A percentile compares a stretch with the other conserved stretches of the same genome.
These are phyloP conservation scores for Eumacrocentrus americanus DNA, from an alignment of 2,888 invertebrate species.

Conservation along the genomic window DNA sequence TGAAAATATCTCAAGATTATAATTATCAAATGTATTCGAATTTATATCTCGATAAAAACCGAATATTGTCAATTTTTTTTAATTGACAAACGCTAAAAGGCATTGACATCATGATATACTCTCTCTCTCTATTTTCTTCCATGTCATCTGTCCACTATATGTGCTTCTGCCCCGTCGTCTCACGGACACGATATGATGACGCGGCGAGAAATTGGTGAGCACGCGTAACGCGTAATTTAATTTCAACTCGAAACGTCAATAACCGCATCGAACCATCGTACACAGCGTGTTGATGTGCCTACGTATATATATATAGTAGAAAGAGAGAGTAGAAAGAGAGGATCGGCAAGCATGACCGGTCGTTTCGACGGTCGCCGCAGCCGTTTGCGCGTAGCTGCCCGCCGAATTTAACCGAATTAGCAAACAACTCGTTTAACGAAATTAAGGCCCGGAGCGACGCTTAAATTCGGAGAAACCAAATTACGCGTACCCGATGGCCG, in stretches of 20 bases:
- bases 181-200: slow-evolving; percentile 19
- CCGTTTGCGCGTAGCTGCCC: slow-evolving; percentile 41
- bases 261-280: slow-evolving; percentile 59
- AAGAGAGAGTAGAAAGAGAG: slow-evolving; percentile 24
- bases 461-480: slow-evolving; percentile 59
- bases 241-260: slow-evolving; percentile 60
- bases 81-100: background rate
- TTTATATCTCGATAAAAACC: too few relatives aligned
- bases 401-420: slow-evolving; percentile 58
- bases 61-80: too few relatives aligned
- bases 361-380: slow-evolving; percentile 37
- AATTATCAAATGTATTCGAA: too few relatives aligned
- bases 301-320: slow-evolving; percentile 16
- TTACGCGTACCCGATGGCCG: slow-evolving; percentile 40
- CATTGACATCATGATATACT: background rate
- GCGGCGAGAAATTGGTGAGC: slow-evolving; percentile 39
- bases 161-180: background rate
- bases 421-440: slow-evolving; percentile 61
- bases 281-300: slow-evolving; percentile 10
- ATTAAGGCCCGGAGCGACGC: slow-evolving; percentile 55
- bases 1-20: too few relatives aligned
- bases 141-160: background rate
- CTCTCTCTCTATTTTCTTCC: background rate
- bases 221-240: slow-evolving; percentile 59
- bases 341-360: slow-evolving; percentile 22